Conservation (phyloP, 2,113 vertebrate species). For the Nannobrachium achirus region DNA sequence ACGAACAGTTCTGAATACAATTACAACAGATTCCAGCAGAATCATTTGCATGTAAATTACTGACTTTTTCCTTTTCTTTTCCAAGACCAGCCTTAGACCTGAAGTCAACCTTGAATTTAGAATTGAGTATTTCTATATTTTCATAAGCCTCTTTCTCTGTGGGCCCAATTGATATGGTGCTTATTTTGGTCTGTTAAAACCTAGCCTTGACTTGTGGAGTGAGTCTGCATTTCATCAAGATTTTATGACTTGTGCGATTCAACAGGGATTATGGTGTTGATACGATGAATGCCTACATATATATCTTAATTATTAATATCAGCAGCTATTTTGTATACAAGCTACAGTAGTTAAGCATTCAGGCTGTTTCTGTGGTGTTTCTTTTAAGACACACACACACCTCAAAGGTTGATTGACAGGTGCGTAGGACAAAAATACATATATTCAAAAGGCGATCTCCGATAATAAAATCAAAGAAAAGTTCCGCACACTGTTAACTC, state of each 20-base stretch:
- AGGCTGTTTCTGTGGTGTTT: no score
- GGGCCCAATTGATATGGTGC: constrained; percentile 23
- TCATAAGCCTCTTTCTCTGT: constrained; percentile 20
- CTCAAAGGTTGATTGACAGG: no score
- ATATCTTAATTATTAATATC: no score
- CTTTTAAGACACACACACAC: no score
- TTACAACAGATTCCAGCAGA: constrained; percentile 61
- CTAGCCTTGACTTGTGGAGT: neutral
- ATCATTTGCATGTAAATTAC: constrained; percentile 75
- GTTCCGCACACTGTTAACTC: no score
- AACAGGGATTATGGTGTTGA: neutral
- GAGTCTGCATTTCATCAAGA: constrained; percentile 1
- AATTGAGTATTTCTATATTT: constrained; percentile 30
- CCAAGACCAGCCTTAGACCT: constrained; percentile 49
- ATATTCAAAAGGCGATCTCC: no score
- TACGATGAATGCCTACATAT: neutral
- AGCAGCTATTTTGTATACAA: no score
- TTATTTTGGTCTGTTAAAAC: constrained; percentile 22
- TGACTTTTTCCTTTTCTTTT: constrained; percentile 56
- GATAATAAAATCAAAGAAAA: no score
- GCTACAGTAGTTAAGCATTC: no score
- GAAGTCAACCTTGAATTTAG: constrained; percentile 37
- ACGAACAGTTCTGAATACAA: constrained; percentile 54
- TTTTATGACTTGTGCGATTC: neutral
- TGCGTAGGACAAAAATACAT: no score